phyloP scores from a whole-genome alignment of 2,113 vertebrate species.

The Cygnus atratus region DNA sequence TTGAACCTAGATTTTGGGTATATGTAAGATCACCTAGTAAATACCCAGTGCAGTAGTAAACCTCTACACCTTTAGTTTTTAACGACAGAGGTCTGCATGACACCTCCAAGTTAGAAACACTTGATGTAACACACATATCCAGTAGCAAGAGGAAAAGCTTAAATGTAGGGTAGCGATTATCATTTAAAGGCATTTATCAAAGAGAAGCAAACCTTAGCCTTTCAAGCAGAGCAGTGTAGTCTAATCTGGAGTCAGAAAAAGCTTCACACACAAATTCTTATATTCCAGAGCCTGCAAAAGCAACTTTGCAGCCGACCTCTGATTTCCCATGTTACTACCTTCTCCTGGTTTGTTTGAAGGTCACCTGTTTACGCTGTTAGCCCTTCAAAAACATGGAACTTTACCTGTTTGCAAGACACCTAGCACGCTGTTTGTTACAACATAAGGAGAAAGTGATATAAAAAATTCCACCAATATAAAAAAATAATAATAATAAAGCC shows the following conservation, averaged over 20 bases:
- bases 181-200: not conserved
- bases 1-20: not conserved
- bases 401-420: not conserved
- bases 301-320: not conserved
- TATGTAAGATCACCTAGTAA: not conserved
- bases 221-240: not conserved
- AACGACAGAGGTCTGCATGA: not conserved
- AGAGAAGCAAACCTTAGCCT: not conserved
- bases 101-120: not conserved
- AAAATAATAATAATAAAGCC: not conserved
- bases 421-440: not conserved
- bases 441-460: not conserved
- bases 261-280: not conserved
- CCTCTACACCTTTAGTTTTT: not conserved
- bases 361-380: not conserved
- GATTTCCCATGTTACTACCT: not conserved
- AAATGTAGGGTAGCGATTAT: not conserved
- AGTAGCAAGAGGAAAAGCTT: not conserved
- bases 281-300: fast-evolving
- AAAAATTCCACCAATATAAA: not conserved
- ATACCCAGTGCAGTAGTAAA: not conserved
- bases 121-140: not conserved
- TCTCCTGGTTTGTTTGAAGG: not conserved
- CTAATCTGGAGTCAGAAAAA: not conserved
- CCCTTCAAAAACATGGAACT: not conserved